A percentile compares a stretch with the other conserved stretches of the same genome.
Conservation (phyloP, 2,888 invertebrate species). For the Plebejus melissa region DNA sequence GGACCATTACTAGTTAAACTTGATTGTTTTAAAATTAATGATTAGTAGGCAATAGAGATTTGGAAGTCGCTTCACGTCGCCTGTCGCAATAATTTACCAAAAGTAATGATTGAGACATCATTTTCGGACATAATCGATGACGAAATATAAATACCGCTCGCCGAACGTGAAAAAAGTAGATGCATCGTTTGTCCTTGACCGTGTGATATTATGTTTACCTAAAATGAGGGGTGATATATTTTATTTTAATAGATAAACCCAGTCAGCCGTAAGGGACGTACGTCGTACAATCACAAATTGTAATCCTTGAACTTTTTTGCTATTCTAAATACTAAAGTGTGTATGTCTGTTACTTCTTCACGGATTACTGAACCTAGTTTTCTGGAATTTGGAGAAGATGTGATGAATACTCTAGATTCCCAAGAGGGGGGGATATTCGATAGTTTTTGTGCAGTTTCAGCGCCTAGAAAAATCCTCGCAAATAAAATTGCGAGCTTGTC, state of each 20-base stretch:
- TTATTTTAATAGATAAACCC: not conserved
- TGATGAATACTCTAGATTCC: not conserved
- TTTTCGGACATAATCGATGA: constrained; percentile 7
- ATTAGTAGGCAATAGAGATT: not conserved
- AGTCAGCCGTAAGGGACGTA: not conserved
- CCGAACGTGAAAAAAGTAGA: not conserved
- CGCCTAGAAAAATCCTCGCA: no score
- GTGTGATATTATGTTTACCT: not conserved
- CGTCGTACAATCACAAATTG: not conserved
- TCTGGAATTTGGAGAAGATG: not conserved
- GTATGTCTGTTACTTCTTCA: no score
- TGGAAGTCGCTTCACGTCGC: not conserved
- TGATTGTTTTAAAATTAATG: constrained; percentile 1
- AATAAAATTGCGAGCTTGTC: no score
- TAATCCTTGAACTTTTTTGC: not conserved
- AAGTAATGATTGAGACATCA: not conserved
- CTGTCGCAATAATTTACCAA: constrained; percentile 9
- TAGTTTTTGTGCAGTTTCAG: no score
- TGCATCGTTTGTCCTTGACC: not conserved
- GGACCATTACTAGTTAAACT: not conserved
- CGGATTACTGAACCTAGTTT: not conserved
- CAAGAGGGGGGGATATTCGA: not conserved
- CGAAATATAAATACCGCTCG: constrained; percentile 1
- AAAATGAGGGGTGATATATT: not conserved
- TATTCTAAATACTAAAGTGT: not conserved